Conservation (phyloP, 2,888 invertebrate species). For the Idaea biselata region DNA sequence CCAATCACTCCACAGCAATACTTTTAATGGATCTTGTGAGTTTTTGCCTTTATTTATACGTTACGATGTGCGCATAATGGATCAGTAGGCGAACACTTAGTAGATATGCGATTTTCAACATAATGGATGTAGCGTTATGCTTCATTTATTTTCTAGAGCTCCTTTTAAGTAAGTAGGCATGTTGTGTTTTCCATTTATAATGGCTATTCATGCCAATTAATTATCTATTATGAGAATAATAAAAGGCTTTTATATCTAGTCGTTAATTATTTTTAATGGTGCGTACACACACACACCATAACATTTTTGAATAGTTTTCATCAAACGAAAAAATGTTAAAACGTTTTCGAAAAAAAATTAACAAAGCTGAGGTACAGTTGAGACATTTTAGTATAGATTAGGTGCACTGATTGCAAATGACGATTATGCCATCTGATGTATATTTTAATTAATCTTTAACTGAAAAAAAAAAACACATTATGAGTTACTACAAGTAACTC, state of each 20-base stretch:
- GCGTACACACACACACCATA: too few relatives aligned
- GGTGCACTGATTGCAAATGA: too few relatives aligned
- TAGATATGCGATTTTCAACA: conserved; percentile 54
- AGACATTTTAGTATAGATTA: too few relatives aligned
- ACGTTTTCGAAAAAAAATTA: too few relatives aligned
- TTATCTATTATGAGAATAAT: background rate
- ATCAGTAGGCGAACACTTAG: conserved; percentile 69
- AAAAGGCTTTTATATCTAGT: background rate
- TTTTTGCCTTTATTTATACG: conserved; percentile 78
- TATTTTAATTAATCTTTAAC: too few relatives aligned
- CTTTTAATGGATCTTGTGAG: conserved; percentile 78
- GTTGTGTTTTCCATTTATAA: background rate
- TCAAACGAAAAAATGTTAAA: too few relatives aligned
- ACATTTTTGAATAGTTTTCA: too few relatives aligned
- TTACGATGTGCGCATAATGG: conserved; percentile 77
- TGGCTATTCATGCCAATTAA: conserved; percentile 1
- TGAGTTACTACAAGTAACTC: too few relatives aligned
- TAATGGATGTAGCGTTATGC: conserved; percentile 5
- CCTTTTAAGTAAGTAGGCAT: background rate
- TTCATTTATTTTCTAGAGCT: conserved; percentile 4
- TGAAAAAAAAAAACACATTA: too few relatives aligned
- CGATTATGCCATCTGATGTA: too few relatives aligned
- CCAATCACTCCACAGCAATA: conserved; percentile 61
- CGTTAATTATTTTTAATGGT: background rate
- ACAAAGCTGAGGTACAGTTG: too few relatives aligned